phyloP scores from a whole-genome alignment of 2,113 vertebrate genomes.

The Rhinolophus sinicus region DNA sequence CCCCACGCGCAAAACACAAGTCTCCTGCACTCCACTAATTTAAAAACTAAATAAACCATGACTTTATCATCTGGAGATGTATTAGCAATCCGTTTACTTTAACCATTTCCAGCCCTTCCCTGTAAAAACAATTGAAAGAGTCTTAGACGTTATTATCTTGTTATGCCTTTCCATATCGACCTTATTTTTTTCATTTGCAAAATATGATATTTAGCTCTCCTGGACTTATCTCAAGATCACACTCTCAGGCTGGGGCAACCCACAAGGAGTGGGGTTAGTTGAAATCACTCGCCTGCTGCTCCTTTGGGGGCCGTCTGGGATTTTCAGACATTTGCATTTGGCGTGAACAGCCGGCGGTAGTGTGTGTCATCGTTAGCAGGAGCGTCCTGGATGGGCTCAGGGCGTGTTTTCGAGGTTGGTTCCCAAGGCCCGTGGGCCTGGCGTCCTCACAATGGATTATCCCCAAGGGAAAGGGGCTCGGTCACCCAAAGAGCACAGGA shows the following conservation, averaged over 20 bases:
- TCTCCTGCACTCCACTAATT: background rate
- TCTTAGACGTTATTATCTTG: background rate
- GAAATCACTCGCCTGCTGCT: background rate
- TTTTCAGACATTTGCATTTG: conserved; percentile 11
- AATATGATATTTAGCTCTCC: conserved; percentile 20
- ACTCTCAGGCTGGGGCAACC: background rate
- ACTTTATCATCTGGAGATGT: background rate
- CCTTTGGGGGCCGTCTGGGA: background rate
- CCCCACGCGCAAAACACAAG: background rate
- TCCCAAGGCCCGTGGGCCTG: background rate
- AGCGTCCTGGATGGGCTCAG: background rate
- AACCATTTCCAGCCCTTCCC: background rate
- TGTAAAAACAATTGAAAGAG: background rate
- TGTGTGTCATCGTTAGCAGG: background rate
- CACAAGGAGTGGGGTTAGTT: background rate
- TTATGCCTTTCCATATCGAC: background rate
- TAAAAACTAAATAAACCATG: background rate
- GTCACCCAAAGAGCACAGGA: conserved; percentile 2
- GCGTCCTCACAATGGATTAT: background rate
- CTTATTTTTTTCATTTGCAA: conserved; percentile 56
- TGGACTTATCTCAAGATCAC: background rate
- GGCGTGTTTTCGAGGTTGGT: background rate
- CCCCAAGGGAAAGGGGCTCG: background rate
- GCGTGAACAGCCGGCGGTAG: background rate
- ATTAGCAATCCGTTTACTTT: conserved; percentile 19